phyloP scores from a whole-genome alignment of 23 tunicate species.

The Trididemnum nubilum region DNA sequence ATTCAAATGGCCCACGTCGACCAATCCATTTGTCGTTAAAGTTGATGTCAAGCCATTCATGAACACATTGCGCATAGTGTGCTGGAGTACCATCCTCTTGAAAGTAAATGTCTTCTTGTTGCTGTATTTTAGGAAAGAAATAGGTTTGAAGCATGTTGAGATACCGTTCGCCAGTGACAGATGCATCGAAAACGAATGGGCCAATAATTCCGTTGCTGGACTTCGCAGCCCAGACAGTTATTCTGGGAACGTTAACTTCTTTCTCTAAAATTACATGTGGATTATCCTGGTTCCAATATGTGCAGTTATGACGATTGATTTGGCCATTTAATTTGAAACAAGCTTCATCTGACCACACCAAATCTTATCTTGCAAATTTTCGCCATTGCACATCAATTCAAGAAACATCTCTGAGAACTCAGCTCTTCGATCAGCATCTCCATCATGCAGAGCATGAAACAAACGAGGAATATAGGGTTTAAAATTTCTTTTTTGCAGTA shows the following conservation, averaged over 20 bases:
- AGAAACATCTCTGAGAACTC: constrained; percentile 40
- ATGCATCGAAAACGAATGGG: constrained; percentile 35
- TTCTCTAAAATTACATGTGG: constrained; percentile 33
- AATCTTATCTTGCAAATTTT: constrained; percentile 37
- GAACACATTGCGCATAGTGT: constrained; percentile 25
- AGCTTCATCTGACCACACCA: constrained; percentile 33
- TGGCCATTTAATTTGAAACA: background rate
- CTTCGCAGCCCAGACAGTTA: constrained; percentile 29
- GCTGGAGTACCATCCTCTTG: constrained; percentile 29
- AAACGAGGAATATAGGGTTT: constrained; percentile 34
- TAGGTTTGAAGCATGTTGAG: constrained; percentile 35
- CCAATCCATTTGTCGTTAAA: constrained; percentile 31
- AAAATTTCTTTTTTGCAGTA: constrained; percentile 31
- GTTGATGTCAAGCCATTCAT: constrained; percentile 32
- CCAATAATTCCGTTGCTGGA: constrained; percentile 36
- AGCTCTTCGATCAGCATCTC: constrained; percentile 40
- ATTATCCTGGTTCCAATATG: constrained; percentile 32
- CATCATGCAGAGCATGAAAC: constrained; percentile 33
- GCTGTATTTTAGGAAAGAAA: constrained; percentile 31
- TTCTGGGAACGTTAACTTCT: constrained; percentile 31
- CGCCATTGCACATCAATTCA: constrained; percentile 39
- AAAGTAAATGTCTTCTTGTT: constrained; percentile 32
- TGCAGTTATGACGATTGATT: constrained; percentile 31
- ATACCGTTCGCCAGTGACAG: constrained; percentile 32
- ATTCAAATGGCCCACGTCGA: constrained; percentile 38